Base-by-base conservation (phyloP, 2,797 vertebrate species). In the Schizothorax lantsangensis region DNA sequence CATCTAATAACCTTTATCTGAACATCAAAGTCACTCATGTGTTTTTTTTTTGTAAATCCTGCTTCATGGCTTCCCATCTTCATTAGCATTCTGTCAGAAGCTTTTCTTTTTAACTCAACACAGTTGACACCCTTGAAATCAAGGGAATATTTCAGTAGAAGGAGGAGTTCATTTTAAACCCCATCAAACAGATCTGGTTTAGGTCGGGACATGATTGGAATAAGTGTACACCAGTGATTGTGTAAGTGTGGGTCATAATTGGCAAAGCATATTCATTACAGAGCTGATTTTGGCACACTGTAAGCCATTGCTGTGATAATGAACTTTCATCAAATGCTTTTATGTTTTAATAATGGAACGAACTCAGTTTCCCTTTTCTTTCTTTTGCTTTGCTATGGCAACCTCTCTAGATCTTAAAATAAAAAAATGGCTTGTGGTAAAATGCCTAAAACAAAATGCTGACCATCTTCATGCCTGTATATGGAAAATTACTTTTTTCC, bases 101-200 rank as follows among this genome's bases (percentile, higher is more conserved):
- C 54, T 83, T 88, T 85, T 72, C 19, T 69, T 74, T 33, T 86
- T 85, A 74, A 82, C 72, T 82, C 36, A 69, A 57, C 36, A 19
- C 81, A 79, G 79, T 23, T 84, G 86, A 85, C 43, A 26, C 62
- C 71, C 72, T 57, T 88, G 45, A 88, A 81, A 84, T 68, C 30
- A 36, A 71, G 30, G 47, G 86, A 73, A 43, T 45, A 15, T 86
- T 81, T 86, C 79, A 47, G n/a, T n/a, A 6, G 6, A 47, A 23
- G 19, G 7, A 45, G 26, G 17, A 47, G 45, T 66, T 30, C 8
- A 26, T 79, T 75, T 85, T 33, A 66, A 81, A 38, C 64, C 84
- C 54, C 30, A 30, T 82, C 79, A 77, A 62, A 30, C 38, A 73
- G 52, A 45, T 45, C 12, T 49, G 38, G 21, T 72, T 30, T 36